Conservation (phyloP, 2,113 vertebrate genomes). For the Plectropomus leopardus region DNA sequence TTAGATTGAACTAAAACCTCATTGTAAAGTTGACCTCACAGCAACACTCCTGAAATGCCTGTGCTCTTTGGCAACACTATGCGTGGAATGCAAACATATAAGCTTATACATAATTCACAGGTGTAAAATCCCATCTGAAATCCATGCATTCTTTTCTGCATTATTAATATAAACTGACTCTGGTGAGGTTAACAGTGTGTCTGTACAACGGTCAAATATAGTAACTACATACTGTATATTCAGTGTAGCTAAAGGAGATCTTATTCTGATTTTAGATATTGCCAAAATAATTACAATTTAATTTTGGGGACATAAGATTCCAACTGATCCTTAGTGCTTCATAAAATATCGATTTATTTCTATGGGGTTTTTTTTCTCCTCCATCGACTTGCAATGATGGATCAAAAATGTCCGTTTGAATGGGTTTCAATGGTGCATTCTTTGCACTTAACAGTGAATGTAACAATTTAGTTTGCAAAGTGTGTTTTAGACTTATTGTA, state of each 20-base stretch:
- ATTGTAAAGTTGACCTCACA: not conserved
- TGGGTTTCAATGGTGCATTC: too few species aligned
- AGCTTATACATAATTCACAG: slow-evolving; percentile 3
- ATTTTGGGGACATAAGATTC: too few species aligned
- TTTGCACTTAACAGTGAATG: too few species aligned
- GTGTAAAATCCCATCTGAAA: slow-evolving; percentile 2
- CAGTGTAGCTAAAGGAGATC: not conserved
- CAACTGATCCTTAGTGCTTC: too few species aligned
- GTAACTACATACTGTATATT: too few species aligned
- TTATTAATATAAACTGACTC: slow-evolving; percentile 7
- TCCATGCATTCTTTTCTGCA: slow-evolving; percentile 5
- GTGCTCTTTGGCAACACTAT: not conserved
- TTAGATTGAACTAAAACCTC: not conserved
- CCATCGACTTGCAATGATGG: too few species aligned
- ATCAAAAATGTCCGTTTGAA: too few species aligned
- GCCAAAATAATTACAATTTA: not conserved
- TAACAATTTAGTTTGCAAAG: too few species aligned
- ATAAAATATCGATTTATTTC: too few species aligned
- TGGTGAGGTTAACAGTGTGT: not conserved
- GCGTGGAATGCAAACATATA: not conserved
- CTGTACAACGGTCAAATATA: not conserved
- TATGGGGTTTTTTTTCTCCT: too few species aligned
- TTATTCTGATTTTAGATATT: not conserved
- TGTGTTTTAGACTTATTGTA: too few species aligned
- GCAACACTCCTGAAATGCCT: not conserved